phyloP scores from a whole-genome alignment of 2,797 vertebrate genomes.

The Oceanodroma leucorhoa region DNA sequence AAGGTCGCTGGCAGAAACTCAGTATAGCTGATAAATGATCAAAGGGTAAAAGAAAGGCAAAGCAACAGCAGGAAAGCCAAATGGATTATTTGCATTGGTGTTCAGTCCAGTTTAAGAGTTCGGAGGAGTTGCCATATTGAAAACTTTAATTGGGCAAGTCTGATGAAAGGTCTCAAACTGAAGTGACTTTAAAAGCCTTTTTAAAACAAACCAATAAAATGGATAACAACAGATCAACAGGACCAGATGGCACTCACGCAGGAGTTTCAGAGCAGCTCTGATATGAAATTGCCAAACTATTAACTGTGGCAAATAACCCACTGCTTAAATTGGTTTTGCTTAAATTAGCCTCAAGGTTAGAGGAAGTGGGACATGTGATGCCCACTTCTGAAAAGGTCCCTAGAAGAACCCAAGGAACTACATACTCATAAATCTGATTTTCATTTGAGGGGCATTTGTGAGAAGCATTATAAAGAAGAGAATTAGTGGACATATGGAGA shows the following conservation, averaged over 20 bases:
- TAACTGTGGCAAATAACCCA: constrained; percentile 20
- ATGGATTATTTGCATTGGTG: neutral
- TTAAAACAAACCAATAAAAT: neutral
- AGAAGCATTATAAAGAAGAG: neutral
- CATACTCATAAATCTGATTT: neutral
- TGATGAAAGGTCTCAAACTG: constrained; percentile 7
- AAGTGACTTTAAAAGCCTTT: constrained; percentile 19
- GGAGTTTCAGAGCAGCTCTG: constrained; percentile 37
- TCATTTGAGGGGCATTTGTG: neutral
- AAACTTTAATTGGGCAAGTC: constrained; percentile 2
- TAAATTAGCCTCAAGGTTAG: constrained; percentile 33
- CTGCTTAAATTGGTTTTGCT: constrained; percentile 22
- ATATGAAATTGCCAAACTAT: constrained; percentile 46
- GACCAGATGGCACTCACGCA: constrained; percentile 24
- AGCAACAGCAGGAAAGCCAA: neutral
- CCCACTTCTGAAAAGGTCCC: neutral
- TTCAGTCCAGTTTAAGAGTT: neutral
- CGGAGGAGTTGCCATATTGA: neutral
- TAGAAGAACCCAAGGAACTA: neutral
- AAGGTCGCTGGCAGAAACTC: neutral
- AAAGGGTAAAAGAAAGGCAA: neutral
- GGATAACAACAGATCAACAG: constrained; percentile 24
- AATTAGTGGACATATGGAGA: neutral
- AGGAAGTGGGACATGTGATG: neutral
- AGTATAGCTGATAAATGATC: neutral